These are phyloP conservation scores for Lanius ludovicianus DNA, from an alignment of 2,113 vertebrate genomes.

Conservation along the genomic window DNA sequence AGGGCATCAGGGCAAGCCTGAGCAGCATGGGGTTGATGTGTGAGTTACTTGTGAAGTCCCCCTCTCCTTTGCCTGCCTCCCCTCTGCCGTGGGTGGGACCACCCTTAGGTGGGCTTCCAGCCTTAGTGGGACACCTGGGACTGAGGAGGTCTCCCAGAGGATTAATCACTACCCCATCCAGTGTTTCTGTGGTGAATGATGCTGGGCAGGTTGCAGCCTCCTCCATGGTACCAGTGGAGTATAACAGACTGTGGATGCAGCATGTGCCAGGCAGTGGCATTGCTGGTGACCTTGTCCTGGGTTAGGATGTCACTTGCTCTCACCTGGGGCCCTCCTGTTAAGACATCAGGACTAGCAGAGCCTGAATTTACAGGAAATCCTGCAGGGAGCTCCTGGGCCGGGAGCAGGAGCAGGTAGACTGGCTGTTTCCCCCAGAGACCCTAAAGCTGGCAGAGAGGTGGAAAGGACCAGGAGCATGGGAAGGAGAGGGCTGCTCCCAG, in stretches of 20 bases:
- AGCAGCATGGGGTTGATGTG: not conserved
- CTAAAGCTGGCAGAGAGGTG: not conserved
- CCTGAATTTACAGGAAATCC: not conserved
- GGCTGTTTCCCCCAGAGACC: not conserved
- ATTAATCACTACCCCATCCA: not conserved
- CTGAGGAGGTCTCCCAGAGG: not conserved
- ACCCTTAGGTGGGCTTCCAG: accelerated
- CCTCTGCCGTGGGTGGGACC: accelerated
- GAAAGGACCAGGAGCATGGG: not conserved
- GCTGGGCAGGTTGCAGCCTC: not conserved
- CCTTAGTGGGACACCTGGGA: not conserved
- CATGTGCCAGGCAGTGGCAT: not conserved
- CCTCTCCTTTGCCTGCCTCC: not conserved
- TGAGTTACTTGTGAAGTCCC: not conserved
- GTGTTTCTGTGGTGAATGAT: not conserved
- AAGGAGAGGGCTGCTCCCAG: not conserved
- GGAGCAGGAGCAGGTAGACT: not conserved
- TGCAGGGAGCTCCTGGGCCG: accelerated
- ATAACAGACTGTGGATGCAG: not conserved
- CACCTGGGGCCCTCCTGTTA: not conserved
- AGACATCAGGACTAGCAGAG: not conserved
- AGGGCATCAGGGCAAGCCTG: not conserved
- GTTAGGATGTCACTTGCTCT: not conserved
- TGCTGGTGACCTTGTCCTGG: not conserved
- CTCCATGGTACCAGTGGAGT: not conserved